Evolutionary conservation across 2,888 invertebrate species (phyloP).

Genomic region (Entomobrya multifasciata): DNA sequence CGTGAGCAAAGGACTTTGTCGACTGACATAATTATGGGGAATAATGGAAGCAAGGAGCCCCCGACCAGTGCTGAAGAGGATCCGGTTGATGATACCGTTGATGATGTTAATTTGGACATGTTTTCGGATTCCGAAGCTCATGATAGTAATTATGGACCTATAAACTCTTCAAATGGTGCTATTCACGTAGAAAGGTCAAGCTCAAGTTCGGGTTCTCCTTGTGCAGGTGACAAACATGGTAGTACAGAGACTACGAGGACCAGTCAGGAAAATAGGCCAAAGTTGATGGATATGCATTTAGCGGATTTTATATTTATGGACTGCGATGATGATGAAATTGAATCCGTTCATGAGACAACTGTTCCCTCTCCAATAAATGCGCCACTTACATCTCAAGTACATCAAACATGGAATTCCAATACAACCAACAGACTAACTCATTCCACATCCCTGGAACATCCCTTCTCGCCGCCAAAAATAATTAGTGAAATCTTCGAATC

Average conservation of each 20-base stretch:
- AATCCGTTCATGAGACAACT: neutral
- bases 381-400: neutral
- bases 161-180: neutral
- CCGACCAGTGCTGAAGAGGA: neutral
- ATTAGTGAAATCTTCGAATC: neutral
- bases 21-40: neutral
- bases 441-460: neutral
- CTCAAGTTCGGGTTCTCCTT: neutral
- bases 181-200: neutral
- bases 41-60: neutral
- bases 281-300: conserved; percentile 56
- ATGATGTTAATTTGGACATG: conserved; percentile 63
- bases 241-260: neutral
- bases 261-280: conserved; percentile 12
- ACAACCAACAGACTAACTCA: neutral
- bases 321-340: conserved; percentile 45
- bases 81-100: conserved; percentile 31
- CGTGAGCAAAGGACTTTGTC: too few species aligned
- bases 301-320: conserved; percentile 62
- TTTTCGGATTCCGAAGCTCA: conserved; percentile 39
- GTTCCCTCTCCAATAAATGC: neutral
- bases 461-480: conserved; percentile 48
- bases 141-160: neutral
- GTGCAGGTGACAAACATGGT: neutral
- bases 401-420: conserved; percentile 4